phyloP scores from a whole-genome alignment of 2,888 invertebrate species.

The Calameuta pallipes region DNA sequence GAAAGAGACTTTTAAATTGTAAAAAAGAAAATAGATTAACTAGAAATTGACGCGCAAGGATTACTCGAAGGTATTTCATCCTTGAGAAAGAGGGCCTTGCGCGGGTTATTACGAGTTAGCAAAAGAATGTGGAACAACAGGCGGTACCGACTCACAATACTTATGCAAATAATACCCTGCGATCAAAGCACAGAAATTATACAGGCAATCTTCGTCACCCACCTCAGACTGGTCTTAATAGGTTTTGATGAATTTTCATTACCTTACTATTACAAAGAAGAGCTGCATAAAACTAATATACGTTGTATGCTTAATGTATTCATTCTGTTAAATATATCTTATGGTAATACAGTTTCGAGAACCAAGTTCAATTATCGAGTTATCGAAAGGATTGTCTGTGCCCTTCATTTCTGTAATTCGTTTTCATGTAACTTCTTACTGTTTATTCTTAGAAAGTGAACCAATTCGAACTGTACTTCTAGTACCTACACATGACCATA shows the following conservation, averaged over 20 bases:
- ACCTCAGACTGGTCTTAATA: constrained; percentile 7
- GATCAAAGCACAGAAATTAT: constrained; percentile 1
- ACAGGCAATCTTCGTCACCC: too few relatives aligned
- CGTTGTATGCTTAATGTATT: not conserved
- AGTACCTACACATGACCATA: too few relatives aligned
- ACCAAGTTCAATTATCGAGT: too few relatives aligned
- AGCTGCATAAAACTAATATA: not conserved
- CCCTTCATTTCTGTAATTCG: too few relatives aligned
- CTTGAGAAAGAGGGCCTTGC: constrained; percentile 56
- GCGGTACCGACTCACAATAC: constrained; percentile 29
- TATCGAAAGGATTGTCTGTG: too few relatives aligned
- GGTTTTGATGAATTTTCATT: constrained; percentile 7
- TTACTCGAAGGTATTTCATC: constrained; percentile 41
- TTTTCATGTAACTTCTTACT: too few relatives aligned
- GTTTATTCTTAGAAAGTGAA: too few relatives aligned
- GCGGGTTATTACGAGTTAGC: constrained; percentile 30
- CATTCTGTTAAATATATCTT: not conserved
- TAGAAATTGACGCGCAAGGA: not conserved
- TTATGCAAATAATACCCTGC: constrained; percentile 50
- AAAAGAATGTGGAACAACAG: constrained; percentile 51
- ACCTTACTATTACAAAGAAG: not conserved
- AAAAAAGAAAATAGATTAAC: not conserved
- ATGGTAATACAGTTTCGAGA: too few relatives aligned
- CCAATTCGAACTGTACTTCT: too few relatives aligned
- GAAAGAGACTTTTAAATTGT: too few relatives aligned